Conservation (phyloP, 2,888 invertebrate genomes). For the Cacoxenus indagator region DNA sequence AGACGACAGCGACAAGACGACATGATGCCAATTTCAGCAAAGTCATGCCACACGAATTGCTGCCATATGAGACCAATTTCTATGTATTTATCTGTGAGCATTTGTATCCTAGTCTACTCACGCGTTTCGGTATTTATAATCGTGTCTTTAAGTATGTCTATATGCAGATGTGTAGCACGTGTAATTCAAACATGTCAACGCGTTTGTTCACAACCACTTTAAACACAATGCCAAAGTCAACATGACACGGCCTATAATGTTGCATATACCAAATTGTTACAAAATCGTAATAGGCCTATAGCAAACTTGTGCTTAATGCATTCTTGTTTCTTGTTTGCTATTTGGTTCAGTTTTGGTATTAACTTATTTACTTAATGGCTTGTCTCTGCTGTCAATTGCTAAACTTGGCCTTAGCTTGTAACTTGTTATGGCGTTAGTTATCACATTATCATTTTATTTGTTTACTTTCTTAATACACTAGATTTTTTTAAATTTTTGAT, state of each 20-base stretch:
- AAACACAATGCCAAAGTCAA: constrained; percentile 58
- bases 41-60: not conserved
- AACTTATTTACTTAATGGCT: too few relatives aligned
- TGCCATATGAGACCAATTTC: not conserved
- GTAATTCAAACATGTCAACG: constrained; percentile 10
- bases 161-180: not conserved
- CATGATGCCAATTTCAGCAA: not conserved
- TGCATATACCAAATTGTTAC: not conserved
- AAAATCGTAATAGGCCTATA: not conserved
- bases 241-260: constrained; percentile 32
- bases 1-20: not conserved
- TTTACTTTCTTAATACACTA: too few relatives aligned
- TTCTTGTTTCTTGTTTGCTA: not conserved
- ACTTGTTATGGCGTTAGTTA: too few relatives aligned
- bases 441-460: too few relatives aligned
- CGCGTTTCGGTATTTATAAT: not conserved
- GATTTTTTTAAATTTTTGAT: too few relatives aligned
- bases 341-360: not conserved
- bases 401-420: too few relatives aligned
- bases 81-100: not conserved
- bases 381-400: too few relatives aligned
- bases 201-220: constrained; percentile 49
- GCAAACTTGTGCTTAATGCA: not conserved
- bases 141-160: not conserved
- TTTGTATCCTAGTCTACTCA: not conserved